These are phyloP conservation scores for Eleutherodactylus coqui DNA, from an alignment of 2,797 vertebrate genomes.

Conservation along the genomic window DNA sequence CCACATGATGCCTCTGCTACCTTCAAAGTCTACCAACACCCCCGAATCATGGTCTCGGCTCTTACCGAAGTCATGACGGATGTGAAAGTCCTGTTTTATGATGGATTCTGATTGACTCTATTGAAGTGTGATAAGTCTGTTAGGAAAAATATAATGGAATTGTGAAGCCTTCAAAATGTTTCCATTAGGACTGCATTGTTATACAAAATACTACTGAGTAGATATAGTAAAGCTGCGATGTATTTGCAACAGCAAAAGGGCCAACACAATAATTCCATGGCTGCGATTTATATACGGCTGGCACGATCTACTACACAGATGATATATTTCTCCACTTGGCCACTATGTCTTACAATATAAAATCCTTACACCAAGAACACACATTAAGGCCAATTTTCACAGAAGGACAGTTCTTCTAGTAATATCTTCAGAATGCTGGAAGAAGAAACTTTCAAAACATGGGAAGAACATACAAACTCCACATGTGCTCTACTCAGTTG, in stretches of 20 bases:
- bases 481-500: no score
- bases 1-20: no score
- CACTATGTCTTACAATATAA: no score
- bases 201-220: neutral
- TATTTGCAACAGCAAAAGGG: neutral
- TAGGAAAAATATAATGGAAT: neutral
- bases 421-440: no score
- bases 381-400: no score
- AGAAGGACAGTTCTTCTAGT: no score
- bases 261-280: no score
- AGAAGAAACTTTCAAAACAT: neutral
- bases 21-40: neutral
- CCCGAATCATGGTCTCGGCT: neutral
- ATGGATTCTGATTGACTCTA: neutral
- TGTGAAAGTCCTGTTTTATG: neutral
- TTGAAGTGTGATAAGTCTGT: neutral
- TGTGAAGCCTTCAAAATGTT: neutral
- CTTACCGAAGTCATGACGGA: neutral
- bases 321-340: no score
- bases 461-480: neutral
- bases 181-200: neutral
- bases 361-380: no score
- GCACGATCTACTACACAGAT: no score
- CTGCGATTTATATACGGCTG: neutral
- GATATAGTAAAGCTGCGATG: neutral